A percentile compares a stretch with the other conserved stretches of the same genome.
Evolutionary conservation across 1,140 invertebrate genomes (phyloP).

Genomic region (Trachymyrmex septentrionalis): DNA sequence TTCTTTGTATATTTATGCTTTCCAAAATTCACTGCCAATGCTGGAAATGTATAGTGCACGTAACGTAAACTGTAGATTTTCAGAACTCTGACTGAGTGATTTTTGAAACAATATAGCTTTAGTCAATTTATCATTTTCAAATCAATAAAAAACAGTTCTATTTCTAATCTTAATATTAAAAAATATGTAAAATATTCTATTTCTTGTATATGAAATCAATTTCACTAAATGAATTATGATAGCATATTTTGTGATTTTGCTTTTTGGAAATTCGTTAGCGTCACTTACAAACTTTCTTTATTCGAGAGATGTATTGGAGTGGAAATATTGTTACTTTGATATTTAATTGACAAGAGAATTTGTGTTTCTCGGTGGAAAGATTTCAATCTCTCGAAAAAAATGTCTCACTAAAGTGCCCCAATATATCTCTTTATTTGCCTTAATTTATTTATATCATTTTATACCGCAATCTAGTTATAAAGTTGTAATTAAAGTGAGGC

Average conservation of each 20-base stretch:
- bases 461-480: background rate
- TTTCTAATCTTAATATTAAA: too few relatives aligned
- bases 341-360: background rate
- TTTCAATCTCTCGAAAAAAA: background rate
- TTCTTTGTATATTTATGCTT: too few relatives aligned
- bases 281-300: background rate
- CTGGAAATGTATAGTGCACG: too few relatives aligned
- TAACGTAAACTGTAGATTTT: too few relatives aligned
- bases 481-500: background rate
- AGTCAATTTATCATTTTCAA: too few relatives aligned
- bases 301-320: background rate
- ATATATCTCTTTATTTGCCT: background rate
- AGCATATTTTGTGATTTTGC: background rate
- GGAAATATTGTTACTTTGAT: background rate
- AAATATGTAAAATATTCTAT: background rate
- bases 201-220: background rate
- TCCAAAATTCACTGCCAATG: too few relatives aligned
- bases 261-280: background rate
- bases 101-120: too few relatives aligned
- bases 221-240: background rate
- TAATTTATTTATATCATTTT: background rate
- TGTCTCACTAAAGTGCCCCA: background rate
- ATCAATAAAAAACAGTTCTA: too few relatives aligned
- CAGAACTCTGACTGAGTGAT: too few relatives aligned
- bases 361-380: background rate